These are phyloP conservation scores for Andrena fulva DNA, from an alignment of 2,888 invertebrate genomes.

Conservation along the genomic window DNA sequence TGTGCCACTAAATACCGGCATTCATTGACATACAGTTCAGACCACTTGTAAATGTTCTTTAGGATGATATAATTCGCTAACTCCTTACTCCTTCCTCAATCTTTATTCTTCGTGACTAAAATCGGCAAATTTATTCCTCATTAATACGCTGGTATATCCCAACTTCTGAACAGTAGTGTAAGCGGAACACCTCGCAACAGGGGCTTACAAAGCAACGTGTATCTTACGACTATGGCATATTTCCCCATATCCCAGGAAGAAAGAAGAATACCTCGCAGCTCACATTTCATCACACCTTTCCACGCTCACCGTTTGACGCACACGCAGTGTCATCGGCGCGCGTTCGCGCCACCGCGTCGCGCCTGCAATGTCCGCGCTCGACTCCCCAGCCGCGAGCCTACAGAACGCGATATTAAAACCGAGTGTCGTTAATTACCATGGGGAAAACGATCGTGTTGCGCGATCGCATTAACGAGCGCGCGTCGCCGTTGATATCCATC, in stretches of 20 bases:
- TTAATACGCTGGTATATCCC: too few relatives aligned
- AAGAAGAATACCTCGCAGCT: not conserved
- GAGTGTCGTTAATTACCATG: slow-evolving; percentile 31
- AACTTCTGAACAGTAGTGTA: too few relatives aligned
- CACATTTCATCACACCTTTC: not conserved
- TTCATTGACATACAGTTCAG: too few relatives aligned
- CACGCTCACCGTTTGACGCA: too few relatives aligned
- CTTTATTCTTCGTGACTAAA: too few relatives aligned
- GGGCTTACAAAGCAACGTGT: not conserved
- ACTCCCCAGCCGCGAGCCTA: not conserved
- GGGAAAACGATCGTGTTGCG: slow-evolving; percentile 22
- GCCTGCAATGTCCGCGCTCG: not conserved
- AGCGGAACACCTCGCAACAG: too few relatives aligned
- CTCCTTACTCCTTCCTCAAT: too few relatives aligned
- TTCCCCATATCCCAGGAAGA: not conserved
- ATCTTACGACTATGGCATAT: not conserved
- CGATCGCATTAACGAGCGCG: slow-evolving; percentile 23
- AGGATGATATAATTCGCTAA: too few relatives aligned
- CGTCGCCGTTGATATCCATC: slow-evolving; percentile 19
- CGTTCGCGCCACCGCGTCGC: not conserved
- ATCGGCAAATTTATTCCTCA: too few relatives aligned
- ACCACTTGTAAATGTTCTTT: too few relatives aligned
- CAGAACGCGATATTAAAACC: slow-evolving; percentile 21
- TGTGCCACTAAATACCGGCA: too few relatives aligned
- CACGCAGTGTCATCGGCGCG: not conserved